Evolutionary conservation across 2,797 vertebrate genomes (phyloP).

Genomic region (Triplophysa yarkandensis): DNA sequence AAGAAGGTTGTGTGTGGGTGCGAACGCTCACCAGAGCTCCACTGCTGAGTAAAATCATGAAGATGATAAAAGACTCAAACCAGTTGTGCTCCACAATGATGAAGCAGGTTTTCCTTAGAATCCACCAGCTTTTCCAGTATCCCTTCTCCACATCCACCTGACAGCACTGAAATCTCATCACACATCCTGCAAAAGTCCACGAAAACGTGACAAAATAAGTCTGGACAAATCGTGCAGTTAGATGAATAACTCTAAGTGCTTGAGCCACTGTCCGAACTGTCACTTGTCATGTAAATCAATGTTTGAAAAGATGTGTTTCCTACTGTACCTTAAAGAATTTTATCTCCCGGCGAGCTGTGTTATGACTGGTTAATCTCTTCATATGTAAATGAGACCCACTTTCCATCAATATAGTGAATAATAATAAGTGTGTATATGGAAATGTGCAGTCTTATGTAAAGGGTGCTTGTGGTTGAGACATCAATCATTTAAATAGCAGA

Average conservation of each 20-base stretch:
- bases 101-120: conserved; percentile 94
- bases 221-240: neutral
- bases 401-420: no score
- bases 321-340: neutral
- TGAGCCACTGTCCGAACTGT: no score
- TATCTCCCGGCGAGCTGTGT: neutral
- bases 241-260: no score
- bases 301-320: neutral
- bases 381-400: no score
- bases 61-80: conserved; percentile 99
- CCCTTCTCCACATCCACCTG: conserved; percentile 86
- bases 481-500: no score
- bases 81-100: conserved; percentile 98
- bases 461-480: no score
- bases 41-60: conserved; percentile 99
- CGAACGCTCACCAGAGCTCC: conserved; percentile 87
- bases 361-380: neutral
- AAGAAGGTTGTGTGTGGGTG: neutral
- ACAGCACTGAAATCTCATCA: conserved; percentile 91
- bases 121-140: conserved; percentile 92
- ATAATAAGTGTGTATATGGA: no score
- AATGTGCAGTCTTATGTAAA: no score
- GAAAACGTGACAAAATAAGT: neutral
- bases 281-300: neutral
- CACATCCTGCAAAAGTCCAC: conserved; percentile 78